Conservation (phyloP, 2,888 invertebrate species). For the Cistogaster globosa region DNA sequence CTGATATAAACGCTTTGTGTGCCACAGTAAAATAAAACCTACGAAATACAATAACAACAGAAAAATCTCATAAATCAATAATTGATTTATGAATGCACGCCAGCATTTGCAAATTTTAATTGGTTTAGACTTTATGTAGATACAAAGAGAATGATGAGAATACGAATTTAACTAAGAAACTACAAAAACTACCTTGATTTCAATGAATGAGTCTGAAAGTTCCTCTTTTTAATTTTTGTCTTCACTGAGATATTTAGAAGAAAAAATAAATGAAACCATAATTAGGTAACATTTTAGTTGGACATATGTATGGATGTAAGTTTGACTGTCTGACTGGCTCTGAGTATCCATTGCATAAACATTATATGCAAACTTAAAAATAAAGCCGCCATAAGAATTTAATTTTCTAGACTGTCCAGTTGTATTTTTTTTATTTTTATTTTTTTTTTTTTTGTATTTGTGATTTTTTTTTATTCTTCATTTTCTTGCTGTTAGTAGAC, state of each 20-base stretch:
- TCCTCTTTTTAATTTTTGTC: constrained; percentile 37
- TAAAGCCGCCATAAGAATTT: constrained; percentile 28
- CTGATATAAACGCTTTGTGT: constrained; percentile 14
- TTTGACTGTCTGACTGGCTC: constrained; percentile 19
- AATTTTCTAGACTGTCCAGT: constrained; percentile 29
- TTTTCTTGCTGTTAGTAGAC: constrained; percentile 6
- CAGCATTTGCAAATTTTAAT: constrained; percentile 72
- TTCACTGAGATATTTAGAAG: constrained; percentile 3
- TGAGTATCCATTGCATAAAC: constrained; percentile 29
- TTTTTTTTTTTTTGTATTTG: neutral
- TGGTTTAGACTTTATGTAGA: constrained; percentile 71
- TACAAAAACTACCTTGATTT: constrained; percentile 48
- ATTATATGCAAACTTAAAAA: constrained; percentile 52
- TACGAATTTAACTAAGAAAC: constrained; percentile 12
- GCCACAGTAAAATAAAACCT: constrained; percentile 48
- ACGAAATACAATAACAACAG: constrained; percentile 46
- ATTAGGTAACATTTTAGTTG: constrained; percentile 67
- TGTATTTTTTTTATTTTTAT: constrained; percentile 2
- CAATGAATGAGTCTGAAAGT: constrained; percentile 50
- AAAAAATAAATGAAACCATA: constrained; percentile 43
- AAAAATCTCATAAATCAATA: constrained; percentile 75
- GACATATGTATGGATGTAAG: constrained; percentile 21
- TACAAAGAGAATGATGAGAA: constrained; percentile 53
- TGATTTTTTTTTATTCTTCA: constrained; percentile 5
- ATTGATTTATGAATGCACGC: constrained; percentile 75